Evolutionary conservation across 2,113 vertebrate species (phyloP), one percentile per base, ranked within the genome.

Genomic region (Pteruthius melanotis): DNA sequence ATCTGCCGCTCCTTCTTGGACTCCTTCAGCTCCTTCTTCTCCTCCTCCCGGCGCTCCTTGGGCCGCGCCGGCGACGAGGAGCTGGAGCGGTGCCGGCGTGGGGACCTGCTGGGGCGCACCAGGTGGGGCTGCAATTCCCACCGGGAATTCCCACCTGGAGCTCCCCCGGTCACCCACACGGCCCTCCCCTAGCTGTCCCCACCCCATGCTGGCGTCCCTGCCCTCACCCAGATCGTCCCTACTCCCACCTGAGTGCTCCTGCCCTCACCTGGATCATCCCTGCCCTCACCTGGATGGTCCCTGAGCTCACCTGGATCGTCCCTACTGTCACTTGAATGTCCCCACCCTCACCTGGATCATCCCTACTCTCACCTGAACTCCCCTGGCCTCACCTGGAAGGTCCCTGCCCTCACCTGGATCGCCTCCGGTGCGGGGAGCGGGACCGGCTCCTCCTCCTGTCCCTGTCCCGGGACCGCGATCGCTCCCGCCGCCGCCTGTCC

Each of bases 31-130:
- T 98, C 98, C 83, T 98, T 98, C 26, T 99, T 98, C 6, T 99
- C 99, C 20, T 99, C 99, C 1, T 99, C 99, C 44, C 98, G 98
- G 65, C 98, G 95, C 59, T 99, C 99, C 96, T 99, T 99, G 69
- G 98, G 98, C 57, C 99, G 98, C 0, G 44, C 28, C 0, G 99
- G 99, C 13, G 99, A 99, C 5, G 94, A 94, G 9, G 99, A 99
- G 56, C 98, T 98, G 27, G 99, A 99, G 52, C 98, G 98, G 82
- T 98, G 98, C 26, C 99, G 97, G 47, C 99, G 98, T 10, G 99
- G 99, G 13, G 99, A 99, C 95, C 99, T 90, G 71, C 40, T 31
- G 70, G 40, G 70, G 40, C 63, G 42, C 63, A 42, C 3, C 1
- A 27, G 40, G 11, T 27, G 71, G 31, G 49, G 35, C 35, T 69